Evolutionary conservation across 2,888 invertebrate species (phyloP).

Genomic region (Drosophila formosana): DNA sequence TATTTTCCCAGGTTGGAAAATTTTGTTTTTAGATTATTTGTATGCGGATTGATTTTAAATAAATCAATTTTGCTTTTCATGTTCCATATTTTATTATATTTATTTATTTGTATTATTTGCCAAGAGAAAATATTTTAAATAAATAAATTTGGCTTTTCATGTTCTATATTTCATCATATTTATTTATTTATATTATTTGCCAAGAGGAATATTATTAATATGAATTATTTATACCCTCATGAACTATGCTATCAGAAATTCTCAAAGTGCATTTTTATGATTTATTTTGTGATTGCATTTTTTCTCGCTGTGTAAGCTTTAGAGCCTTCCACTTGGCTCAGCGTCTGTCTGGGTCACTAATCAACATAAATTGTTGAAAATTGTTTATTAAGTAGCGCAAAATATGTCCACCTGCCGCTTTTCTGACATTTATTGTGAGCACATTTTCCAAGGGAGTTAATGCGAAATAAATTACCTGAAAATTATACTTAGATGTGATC

Average conservation of each 20-base stretch:
- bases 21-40: no score
- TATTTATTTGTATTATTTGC: no score
- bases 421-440: constrained; percentile 51
- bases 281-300: background rate
- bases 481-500: background rate
- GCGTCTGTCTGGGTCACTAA: constrained; percentile 51
- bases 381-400: constrained; percentile 68
- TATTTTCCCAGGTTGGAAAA: no score
- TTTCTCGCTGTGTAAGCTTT: background rate
- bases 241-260: background rate
- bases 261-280: background rate
- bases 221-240: no score
- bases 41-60: no score
- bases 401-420: constrained; percentile 50
- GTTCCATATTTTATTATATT: no score
- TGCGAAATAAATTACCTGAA: background rate
- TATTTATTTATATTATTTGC: no score
- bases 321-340: background rate
- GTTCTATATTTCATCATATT: no score
- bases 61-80: no score
- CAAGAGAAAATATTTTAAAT: no score
- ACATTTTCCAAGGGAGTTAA: background rate
- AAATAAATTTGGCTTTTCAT: no score
- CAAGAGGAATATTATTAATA: no score
- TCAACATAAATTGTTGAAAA: constrained; percentile 71